Evolutionary conservation across 2,888 invertebrate genomes (phyloP).

Genomic region (Caenorhabditis sulstoni): DNA sequence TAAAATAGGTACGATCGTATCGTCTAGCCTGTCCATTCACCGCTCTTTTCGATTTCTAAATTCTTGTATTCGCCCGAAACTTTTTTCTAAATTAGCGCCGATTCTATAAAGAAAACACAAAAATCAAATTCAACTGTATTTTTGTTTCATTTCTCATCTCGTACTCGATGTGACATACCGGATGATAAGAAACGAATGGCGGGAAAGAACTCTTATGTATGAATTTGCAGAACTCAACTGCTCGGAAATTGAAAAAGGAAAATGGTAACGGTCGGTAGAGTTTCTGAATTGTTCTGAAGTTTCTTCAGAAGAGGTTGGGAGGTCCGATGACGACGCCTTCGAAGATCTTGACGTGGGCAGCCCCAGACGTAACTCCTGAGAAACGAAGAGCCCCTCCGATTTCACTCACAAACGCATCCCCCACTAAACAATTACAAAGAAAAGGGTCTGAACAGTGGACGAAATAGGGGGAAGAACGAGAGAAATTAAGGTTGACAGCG

Average conservation of each 20-base stretch:
- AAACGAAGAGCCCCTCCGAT: slow-evolving; percentile 24
- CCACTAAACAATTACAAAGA: slow-evolving; percentile 30
- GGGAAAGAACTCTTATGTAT: background rate
- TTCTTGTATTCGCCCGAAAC: background rate
- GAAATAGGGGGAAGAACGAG: too few species aligned
- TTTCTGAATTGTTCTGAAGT: background rate
- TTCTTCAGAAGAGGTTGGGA: slow-evolving; percentile 22
- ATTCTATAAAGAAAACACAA: slow-evolving; percentile 16
- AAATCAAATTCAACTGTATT: background rate
- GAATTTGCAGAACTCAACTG: slow-evolving; percentile 8
- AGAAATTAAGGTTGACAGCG: background rate
- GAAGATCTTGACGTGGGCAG: slow-evolving; percentile 31
- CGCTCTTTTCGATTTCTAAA: background rate
- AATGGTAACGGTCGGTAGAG: background rate
- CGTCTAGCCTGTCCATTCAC: slow-evolving; percentile 4
- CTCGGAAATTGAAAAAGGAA: background rate
- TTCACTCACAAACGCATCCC: slow-evolving; percentile 23
- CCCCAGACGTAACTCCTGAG: slow-evolving; percentile 13
- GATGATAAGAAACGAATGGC: slow-evolving; percentile 8
- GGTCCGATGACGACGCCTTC: slow-evolving; percentile 41
- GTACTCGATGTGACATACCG: slow-evolving; percentile 11
- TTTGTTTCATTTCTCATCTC: slow-evolving; percentile 4
- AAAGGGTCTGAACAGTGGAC: background rate
- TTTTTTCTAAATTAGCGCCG: slow-evolving; percentile 13
- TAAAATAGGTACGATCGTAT: slow-evolving; percentile 3